phyloP scores from a whole-genome alignment of 2,888 invertebrate species.

The Chelonus formosanus region DNA sequence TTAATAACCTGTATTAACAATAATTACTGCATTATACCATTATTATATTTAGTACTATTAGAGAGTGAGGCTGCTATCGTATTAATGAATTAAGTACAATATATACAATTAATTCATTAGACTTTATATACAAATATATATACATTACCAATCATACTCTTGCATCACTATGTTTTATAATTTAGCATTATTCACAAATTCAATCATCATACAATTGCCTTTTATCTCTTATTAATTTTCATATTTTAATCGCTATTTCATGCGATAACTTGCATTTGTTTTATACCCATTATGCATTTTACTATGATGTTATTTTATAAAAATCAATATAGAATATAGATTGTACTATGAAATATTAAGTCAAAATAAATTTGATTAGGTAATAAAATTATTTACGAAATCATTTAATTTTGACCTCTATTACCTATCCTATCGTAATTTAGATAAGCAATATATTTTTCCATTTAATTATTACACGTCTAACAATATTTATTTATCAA shows the following conservation, averaged over 20 bases:
- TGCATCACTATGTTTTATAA: constrained; percentile 47
- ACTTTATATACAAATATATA: constrained; percentile 54
- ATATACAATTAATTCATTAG: constrained; percentile 64
- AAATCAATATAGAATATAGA: constrained; percentile 64
- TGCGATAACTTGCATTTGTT: constrained; percentile 7
- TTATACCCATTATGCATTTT: constrained; percentile 52
- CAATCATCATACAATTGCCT: constrained; percentile 46
- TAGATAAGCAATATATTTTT: no score
- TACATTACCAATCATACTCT: constrained; percentile 44
- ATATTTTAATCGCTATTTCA: constrained; percentile 40
- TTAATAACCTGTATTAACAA: constrained; percentile 60
- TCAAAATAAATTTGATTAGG: constrained; percentile 66
- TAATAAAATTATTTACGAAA: constrained; percentile 53
- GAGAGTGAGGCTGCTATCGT: constrained; percentile 64
- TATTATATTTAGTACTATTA: constrained; percentile 65
- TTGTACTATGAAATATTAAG: constrained; percentile 66
- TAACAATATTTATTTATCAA: no score
- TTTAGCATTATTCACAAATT: constrained; percentile 43
- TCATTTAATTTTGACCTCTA: no score
- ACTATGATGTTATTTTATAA: constrained; percentile 63
- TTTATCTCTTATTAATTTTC: constrained; percentile 39
- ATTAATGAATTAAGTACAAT: constrained; percentile 65
- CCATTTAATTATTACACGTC: no score
- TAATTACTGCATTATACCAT: constrained; percentile 63
- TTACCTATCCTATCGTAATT: no score